Evolutionary conservation across 2,888 invertebrate species (phyloP), one percentile per base, ranked within the genome.

Genomic region (Siphonodentalium dalli): DNA sequence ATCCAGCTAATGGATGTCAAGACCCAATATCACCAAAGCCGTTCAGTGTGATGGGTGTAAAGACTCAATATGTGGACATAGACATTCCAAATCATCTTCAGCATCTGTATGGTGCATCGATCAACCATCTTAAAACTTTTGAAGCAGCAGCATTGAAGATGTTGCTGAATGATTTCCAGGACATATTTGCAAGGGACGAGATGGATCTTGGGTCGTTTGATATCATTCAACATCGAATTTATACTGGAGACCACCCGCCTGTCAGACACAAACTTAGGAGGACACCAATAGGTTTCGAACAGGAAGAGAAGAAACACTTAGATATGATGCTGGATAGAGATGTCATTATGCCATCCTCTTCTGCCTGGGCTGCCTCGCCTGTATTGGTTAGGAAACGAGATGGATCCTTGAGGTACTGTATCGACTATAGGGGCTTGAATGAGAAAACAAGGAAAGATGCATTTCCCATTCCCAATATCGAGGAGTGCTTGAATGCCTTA

Each of bases 281-380:
- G 26, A 40, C 47, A 8, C 52, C 52, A 11, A 15, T 39, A 9
- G 47, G 46, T 1, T 47, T 47, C 23, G 27, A 52, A 27, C 13
- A 24, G 2, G 52, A 52, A 27, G 48, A 43, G 23, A 33, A 48
- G 9, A 27, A 15, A 48, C 28, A 47, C 38, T 21, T 52, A 3
- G 20, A 2, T 13, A 37, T 37, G 33, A 33, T 48, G 35, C 18
- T 48, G 6, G 18, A 37, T 18, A 11, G 27, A 21, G 40, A 26
- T 15, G 43, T 21, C 8, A 29, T 49, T 4, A 33, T 24, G 11
- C 40, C 40, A 8, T 28, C 41, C 13, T 42, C 24, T 29, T 49
- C 49, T 28, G 49, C 18, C 13, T 49, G 42, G 26, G 31, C 31
- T 9, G 20, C 29, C n/a, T 24, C 41, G 15, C 20, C 26, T 31